Conservation (phyloP, 2,113 vertebrate species). For the Petaurus breviceps region DNA sequence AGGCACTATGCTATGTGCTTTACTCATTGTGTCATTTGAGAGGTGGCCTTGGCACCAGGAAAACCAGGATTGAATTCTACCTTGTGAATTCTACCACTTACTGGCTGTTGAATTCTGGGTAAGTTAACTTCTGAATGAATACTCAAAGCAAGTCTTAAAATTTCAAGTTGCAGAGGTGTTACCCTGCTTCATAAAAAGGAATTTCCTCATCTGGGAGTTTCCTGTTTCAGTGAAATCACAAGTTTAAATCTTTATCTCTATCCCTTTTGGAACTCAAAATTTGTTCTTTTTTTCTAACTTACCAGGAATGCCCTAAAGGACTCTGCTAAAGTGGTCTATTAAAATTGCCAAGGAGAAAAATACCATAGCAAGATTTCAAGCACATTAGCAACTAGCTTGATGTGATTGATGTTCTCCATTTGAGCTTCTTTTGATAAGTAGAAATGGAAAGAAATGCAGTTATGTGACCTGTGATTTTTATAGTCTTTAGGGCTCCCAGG, state of each 20-base stretch:
- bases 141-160: background rate
- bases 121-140: background rate
- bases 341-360: background rate
- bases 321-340: background rate
- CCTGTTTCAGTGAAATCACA: background rate
- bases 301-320: background rate
- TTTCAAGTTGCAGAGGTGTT: background rate
- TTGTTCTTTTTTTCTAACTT: background rate
- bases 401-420: background rate
- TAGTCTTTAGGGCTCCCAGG: background rate
- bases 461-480: conserved; percentile 28
- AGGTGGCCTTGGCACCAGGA: background rate
- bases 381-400: background rate
- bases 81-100: background rate
- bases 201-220: background rate
- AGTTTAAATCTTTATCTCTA: background rate
- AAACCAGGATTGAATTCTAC: background rate
- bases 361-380: background rate
- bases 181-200: background rate
- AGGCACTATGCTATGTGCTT: background rate
- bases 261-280: background rate
- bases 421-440: background rate
- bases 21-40: background rate
- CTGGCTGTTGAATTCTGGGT: background rate
- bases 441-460: background rate